Conservation (phyloP, 2,888 invertebrate genomes). For the Callyntrura guangdongensis region DNA sequence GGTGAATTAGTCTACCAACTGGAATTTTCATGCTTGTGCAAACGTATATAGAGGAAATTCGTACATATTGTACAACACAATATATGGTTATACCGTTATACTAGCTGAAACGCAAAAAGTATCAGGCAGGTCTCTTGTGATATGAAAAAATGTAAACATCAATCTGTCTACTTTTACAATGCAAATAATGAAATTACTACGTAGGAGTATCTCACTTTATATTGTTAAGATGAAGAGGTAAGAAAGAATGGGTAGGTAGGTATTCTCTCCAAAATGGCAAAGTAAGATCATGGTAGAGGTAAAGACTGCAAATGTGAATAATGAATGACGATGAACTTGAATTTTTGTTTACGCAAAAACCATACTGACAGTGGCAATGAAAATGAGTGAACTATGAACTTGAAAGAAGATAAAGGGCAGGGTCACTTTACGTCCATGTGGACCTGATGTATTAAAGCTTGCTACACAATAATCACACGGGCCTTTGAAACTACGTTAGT, state of each 20-base stretch:
- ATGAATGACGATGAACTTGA: slow-evolving; percentile 24
- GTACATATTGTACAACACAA: too few relatives aligned
- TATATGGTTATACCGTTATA: too few relatives aligned
- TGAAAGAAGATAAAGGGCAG: slow-evolving; percentile 33
- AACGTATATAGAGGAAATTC: too few relatives aligned
- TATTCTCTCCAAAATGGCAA: too few relatives aligned
- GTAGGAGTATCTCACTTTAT: not conserved
- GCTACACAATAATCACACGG: too few relatives aligned
- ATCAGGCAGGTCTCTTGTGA: not conserved
- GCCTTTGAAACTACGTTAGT: too few relatives aligned
- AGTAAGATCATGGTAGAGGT: not conserved
- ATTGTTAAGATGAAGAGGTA: not conserved
- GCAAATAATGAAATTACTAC: not conserved
- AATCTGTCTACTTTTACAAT: too few relatives aligned
- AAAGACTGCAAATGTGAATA: too few relatives aligned
- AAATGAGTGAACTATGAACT: slow-evolving; percentile 30
- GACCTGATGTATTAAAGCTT: not conserved
- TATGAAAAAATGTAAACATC: not conserved
- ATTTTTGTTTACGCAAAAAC: slow-evolving; percentile 10
- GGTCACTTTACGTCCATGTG: not conserved
- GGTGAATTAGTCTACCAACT: slow-evolving; percentile 6
- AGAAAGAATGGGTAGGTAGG: too few relatives aligned
- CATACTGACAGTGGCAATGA: not conserved
- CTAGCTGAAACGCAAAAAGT: not conserved
- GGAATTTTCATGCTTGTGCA: not conserved